These are phyloP conservation scores for Platysternon megacephalum DNA, from an alignment of 2,113 vertebrate genomes.

Conservation along the genomic window DNA sequence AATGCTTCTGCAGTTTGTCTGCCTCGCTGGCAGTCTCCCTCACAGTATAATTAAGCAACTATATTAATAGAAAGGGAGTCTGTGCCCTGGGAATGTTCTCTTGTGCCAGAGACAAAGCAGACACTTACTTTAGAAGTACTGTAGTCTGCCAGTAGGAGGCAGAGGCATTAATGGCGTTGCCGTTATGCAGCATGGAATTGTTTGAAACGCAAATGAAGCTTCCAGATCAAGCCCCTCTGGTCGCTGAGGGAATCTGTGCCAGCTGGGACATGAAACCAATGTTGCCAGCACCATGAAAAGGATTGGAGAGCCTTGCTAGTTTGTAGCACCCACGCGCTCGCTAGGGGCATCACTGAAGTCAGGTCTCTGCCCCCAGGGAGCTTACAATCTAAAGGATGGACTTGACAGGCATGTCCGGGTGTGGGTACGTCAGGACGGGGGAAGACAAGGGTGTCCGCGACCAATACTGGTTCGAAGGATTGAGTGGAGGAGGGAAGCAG, in stretches of 20 bases:
- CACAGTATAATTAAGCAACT: conserved; percentile 53
- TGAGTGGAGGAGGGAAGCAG: too few species aligned
- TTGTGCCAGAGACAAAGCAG: conserved; percentile 68
- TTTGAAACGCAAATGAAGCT: conserved; percentile 29
- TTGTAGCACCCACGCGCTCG: background rate
- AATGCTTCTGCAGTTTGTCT: conserved; percentile 32
- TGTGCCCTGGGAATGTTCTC: conserved; percentile 45
- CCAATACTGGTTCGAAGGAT: too few species aligned
- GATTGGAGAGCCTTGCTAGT: background rate
- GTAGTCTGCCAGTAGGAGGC: conserved; percentile 20
- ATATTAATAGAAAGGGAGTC: conserved; percentile 61
- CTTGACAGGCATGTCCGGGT: conserved; percentile 49
- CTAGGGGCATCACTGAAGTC: conserved; percentile 37
- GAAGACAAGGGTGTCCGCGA: too few species aligned
- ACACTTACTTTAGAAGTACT: conserved; percentile 32
- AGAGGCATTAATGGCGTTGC: conserved; percentile 38
- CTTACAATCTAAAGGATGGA: background rate
- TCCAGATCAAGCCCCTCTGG: background rate
- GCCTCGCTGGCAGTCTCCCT: conserved; percentile 42
- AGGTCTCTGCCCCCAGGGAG: background rate
- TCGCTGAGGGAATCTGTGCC: background rate
- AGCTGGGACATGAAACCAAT: background rate
- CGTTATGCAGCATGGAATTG: background rate
- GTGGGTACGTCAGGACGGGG: conserved; percentile 25
- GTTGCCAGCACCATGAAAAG: background rate